A percentile compares a stretch with the other conserved stretches of the same genome.
These are phyloP conservation scores for Pseudorhombus dupliciocellatus DNA, from an alignment of 2,113 vertebrate genomes.

Conservation along the genomic window DNA sequence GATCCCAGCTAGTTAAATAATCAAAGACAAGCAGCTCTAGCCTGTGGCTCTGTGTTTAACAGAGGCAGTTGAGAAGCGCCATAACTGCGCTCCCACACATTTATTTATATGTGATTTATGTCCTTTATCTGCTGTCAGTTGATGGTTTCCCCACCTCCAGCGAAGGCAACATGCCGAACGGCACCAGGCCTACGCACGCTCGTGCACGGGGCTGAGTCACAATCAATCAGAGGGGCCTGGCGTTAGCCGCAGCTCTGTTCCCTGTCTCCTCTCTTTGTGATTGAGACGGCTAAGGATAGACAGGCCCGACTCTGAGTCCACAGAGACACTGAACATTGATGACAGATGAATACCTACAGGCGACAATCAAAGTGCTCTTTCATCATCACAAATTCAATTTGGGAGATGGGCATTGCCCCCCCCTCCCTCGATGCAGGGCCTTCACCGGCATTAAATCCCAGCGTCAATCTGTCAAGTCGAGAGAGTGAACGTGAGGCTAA, in stretches of 20 bases:
- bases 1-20: too few species aligned
- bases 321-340: constrained; percentile 57
- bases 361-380: constrained; percentile 71
- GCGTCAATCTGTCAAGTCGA: constrained; percentile 46
- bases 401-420: constrained; percentile 35
- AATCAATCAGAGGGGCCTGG: constrained; percentile 52
- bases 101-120: constrained; percentile 11
- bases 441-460: constrained; percentile 32
- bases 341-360: constrained; percentile 74
- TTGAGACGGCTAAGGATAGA: constrained; percentile 52
- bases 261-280: constrained; percentile 43
- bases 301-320: constrained; percentile 31
- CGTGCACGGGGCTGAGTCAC: constrained; percentile 34
- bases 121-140: neutral
- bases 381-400: constrained; percentile 75
- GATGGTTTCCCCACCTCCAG: neutral
- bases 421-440: neutral
- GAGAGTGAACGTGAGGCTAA: constrained; percentile 48
- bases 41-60: too few species aligned
- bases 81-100: neutral
- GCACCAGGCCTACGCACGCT: neutral
- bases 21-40: too few species aligned
- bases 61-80: neutral
- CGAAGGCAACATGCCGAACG: too few species aligned
- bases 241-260: constrained; percentile 59